Percentiles rank a stretch among this genome's conserved stretches.
Conservation (phyloP, 2,113 vertebrate species). For the Osmerus eperlanus region DNA sequence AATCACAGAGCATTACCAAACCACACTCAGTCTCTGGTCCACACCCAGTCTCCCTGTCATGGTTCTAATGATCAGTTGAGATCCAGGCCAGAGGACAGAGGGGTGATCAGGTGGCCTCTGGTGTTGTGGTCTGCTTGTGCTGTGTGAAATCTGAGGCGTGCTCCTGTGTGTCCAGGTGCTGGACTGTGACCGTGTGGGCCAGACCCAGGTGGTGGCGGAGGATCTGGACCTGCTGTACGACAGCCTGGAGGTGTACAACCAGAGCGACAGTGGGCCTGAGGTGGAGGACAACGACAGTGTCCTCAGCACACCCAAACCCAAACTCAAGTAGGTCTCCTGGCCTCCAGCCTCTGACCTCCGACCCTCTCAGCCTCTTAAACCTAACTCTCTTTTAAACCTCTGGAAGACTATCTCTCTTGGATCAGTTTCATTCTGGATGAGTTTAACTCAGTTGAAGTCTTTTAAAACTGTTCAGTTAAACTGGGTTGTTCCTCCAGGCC, state of each 20-base stretch:
- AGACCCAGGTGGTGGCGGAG: slow-evolving; percentile 77
- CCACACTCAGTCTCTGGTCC: no score
- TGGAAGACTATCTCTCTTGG: not conserved
- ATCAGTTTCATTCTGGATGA: no score
- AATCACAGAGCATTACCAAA: slow-evolving; percentile 28
- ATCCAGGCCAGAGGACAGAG: slow-evolving; percentile 26
- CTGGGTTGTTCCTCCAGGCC: slow-evolving; percentile 58
- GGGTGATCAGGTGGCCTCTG: slow-evolving; percentile 24
- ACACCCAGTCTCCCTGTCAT: no score
- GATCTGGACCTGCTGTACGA: slow-evolving; percentile 77
- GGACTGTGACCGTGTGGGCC: slow-evolving; percentile 78
- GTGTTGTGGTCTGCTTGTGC: not conserved
- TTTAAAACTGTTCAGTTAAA: not conserved
- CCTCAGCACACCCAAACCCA: slow-evolving; percentile 76
- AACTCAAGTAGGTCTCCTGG: slow-evolving; percentile 66
- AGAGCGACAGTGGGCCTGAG: slow-evolving; percentile 77
- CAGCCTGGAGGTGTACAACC: slow-evolving; percentile 77
- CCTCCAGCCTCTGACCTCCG: slow-evolving; percentile 15
- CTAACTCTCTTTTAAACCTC: slow-evolving; percentile 53
- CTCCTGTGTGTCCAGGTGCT: slow-evolving; percentile 60
- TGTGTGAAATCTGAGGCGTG: not conserved
- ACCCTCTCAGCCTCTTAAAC: slow-evolving; percentile 75
- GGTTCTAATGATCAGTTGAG: slow-evolving; percentile 17
- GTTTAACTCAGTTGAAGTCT: not conserved
- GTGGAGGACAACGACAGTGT: slow-evolving; percentile 78